Evolutionary conservation across 2,797 vertebrate species (phyloP).

Genomic region (Pangasius krempfi): DNA sequence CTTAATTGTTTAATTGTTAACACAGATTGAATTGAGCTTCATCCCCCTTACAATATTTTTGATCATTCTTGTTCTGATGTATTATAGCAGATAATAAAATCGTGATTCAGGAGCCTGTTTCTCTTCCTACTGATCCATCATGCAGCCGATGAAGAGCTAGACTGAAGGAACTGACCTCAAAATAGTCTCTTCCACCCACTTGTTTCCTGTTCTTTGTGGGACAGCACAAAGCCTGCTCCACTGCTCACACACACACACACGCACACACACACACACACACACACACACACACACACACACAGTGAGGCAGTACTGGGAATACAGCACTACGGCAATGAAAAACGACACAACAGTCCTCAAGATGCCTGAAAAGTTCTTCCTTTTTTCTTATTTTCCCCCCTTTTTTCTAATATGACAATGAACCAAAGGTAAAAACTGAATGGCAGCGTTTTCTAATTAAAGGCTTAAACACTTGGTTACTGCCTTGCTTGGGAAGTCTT

Average conservation of each 20-base stretch:
- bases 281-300: background rate
- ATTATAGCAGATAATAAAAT: background rate
- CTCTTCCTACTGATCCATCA: slow-evolving; percentile 70
- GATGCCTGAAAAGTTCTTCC: slow-evolving; percentile 11
- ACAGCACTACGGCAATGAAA: background rate
- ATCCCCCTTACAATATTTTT: background rate
- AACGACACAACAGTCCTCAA: slow-evolving; percentile 16
- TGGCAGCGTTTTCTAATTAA: background rate
- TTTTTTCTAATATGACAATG: background rate
- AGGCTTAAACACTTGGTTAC: background rate
- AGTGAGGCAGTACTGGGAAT: slow-evolving; percentile 2
- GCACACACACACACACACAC: slow-evolving; percentile 5
- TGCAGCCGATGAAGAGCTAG: slow-evolving; percentile 47
- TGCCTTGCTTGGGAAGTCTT: background rate
- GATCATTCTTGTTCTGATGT: background rate
- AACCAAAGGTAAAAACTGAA: background rate
- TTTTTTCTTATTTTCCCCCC: background rate
- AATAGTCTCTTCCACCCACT: slow-evolving; percentile 66
- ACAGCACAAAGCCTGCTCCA: slow-evolving; percentile 68
- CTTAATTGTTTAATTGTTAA: background rate
- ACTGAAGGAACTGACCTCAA: slow-evolving; percentile 73
- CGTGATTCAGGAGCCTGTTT: slow-evolving; percentile 38
- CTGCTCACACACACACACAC: slow-evolving; percentile 58
- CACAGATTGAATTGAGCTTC: background rate
- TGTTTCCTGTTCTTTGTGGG: slow-evolving; percentile 80